Conservation (phyloP, 2,797 vertebrate genomes). For the Chanos chanos region DNA sequence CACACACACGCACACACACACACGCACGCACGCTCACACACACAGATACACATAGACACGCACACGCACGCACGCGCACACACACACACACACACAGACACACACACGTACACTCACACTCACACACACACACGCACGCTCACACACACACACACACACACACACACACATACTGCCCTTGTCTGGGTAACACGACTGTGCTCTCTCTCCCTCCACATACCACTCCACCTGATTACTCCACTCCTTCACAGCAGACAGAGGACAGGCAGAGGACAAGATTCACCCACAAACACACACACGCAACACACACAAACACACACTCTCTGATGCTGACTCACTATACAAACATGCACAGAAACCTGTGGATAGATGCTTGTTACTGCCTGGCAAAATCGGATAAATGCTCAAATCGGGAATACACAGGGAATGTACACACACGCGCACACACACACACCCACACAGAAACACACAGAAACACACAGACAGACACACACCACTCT, state of each 20-base stretch:
- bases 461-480: no score
- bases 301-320: neutral
- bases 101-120: neutral
- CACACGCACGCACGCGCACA: neutral
- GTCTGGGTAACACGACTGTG: conserved; percentile 24
- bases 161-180: neutral
- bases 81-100: neutral
- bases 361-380: no score
- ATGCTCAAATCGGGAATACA: no score
- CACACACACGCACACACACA: neutral
- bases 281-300: neutral
- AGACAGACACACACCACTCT: conserved; percentile 9
- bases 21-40: neutral
- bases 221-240: conserved; percentile 36
- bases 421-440: no score
- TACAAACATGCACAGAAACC: no score
- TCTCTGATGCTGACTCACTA: no score
- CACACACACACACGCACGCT: neutral
- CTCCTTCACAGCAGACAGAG: conserved; percentile 13
- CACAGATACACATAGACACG: no score
- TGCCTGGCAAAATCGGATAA: no score
- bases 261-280: conserved; percentile 29
- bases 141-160: neutral
- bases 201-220: conserved; percentile 24
- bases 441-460: no score